These are phyloP conservation scores for Xenentodon cancila DNA, from an alignment of 2,797 vertebrate species.

Conservation along the genomic window DNA sequence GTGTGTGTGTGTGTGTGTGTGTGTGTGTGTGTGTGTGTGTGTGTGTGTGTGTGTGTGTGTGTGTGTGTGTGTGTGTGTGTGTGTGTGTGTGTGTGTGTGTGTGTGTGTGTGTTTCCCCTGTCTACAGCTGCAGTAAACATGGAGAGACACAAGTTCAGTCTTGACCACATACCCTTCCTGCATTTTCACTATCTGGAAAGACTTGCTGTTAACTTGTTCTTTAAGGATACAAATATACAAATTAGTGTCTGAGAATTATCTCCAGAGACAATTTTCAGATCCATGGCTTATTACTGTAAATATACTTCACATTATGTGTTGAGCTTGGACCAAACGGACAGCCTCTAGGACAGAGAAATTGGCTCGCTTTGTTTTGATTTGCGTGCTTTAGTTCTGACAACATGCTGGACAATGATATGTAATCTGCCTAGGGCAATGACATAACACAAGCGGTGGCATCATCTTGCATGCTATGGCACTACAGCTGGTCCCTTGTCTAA, in stretches of 20 bases:
- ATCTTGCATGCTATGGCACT: constrained; percentile 23
- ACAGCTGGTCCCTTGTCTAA: constrained; percentile 25
- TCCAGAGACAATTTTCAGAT: constrained; percentile 8
- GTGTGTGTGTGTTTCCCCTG: constrained; percentile 36
- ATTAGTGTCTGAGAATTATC: constrained; percentile 34
- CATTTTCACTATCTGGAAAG: constrained; percentile 1
- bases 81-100: constrained; percentile 19
- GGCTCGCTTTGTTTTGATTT: constrained; percentile 15
- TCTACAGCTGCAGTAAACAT: constrained; percentile 33
- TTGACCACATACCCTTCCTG: constrained; percentile 25
- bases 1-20: constrained; percentile 18
- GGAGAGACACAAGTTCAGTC: constrained; percentile 39
- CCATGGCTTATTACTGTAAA: neutral
- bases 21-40: constrained; percentile 13
- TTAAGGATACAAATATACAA: constrained; percentile 21
- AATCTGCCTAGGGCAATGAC: constrained; percentile 16
- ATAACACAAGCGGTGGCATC: constrained; percentile 42
- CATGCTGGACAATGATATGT: constrained; percentile 17
- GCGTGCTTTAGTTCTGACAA: constrained; percentile 3
- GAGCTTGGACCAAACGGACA: neutral
- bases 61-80: constrained; percentile 14
- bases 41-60: constrained; percentile 33
- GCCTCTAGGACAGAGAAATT: constrained; percentile 1
- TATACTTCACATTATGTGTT: neutral
- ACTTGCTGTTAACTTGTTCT: constrained; percentile 18